phyloP scores from a whole-genome alignment of 2,888 invertebrate species.

The Scaptodrosophila latifasciaeformis region DNA sequence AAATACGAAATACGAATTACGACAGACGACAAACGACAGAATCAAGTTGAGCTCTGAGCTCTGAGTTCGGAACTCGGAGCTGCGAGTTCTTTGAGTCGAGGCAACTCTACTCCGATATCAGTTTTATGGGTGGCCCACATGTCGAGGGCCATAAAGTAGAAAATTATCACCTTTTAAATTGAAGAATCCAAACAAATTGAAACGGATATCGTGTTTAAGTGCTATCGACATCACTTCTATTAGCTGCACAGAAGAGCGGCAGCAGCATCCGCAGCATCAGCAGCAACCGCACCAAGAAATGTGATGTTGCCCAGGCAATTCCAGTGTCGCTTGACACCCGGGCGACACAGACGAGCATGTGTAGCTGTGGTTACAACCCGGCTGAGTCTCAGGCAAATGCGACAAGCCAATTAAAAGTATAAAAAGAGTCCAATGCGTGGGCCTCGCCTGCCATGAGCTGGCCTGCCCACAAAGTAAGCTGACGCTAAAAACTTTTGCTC shows the following conservation, averaged over 20 bases:
- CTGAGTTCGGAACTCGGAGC: too few species aligned
- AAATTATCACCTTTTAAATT: conserved; percentile 76
- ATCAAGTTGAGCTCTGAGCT: too few species aligned
- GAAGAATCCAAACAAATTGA: conserved; percentile 76
- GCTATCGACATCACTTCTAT: conserved; percentile 75
- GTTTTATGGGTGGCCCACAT: conserved; percentile 75
- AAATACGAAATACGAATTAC: too few species aligned
- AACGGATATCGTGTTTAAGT: conserved; percentile 76
- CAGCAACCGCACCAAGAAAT: too few species aligned
- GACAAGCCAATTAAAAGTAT: conserved; percentile 73
- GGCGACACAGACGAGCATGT: not conserved
- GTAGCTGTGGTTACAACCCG: not conserved
- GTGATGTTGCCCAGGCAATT: conserved; percentile 7
- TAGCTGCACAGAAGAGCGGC: conserved; percentile 49
- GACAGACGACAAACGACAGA: too few species aligned
- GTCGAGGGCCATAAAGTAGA: conserved; percentile 75
- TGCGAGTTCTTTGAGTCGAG: too few species aligned
- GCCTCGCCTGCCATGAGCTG: conserved; percentile 27
- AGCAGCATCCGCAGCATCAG: too few species aligned
- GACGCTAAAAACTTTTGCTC: too few species aligned
- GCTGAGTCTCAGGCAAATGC: conserved; percentile 40
- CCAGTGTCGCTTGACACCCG: conserved; percentile 11
- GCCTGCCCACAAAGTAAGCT: not conserved
- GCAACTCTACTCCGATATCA: conserved; percentile 70
- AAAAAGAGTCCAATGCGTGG: conserved; percentile 55